Evolutionary conservation across 1,140 invertebrate species (phyloP), one percentile per base, ranked within the genome.

Genomic region (Ooceraea biroi): DNA sequence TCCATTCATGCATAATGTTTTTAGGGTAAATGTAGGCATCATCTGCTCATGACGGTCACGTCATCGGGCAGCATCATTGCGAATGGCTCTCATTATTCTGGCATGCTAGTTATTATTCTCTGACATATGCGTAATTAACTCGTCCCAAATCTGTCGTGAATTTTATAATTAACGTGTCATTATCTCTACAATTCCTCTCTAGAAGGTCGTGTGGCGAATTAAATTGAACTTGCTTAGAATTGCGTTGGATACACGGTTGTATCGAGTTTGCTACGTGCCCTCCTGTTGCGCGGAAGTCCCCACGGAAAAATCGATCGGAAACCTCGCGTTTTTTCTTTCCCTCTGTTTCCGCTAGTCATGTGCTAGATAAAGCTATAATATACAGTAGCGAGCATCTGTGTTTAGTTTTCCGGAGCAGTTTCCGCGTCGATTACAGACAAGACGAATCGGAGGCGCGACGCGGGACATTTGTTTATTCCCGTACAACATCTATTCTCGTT

Each of bases 361-460:
- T 11, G 4, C 46, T 25, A 19, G 63, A 78, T 78, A 69, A 57
- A 69, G 22, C 50, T 41, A 11, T 69, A 78, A 78, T 78, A 78
- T 61, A 84, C 36, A 19, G 22, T 41, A 46, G 55, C 50, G 50
- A 27, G 72, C 52, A 55, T 50, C 71, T 83, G 60, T 61, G 73
- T 65, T 78, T 66, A 84, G 63, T 77, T 84, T 78, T 68, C 52
- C 63, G 50, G 36, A 19, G 36, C 50, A 48, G 22, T 78, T 78
- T 44, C 50, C 63, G 36, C 63, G 63, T 78, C 76, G 76, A 78
- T 78, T 78, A 78, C 76, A 2, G 63, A 69, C 50, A 78, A 69
- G 76, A 78, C 63, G 63, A 78, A 78, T 78, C 63, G 76, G 76
- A 69, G 76, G 41, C 55, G 63, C 63, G 76, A 78, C 76, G 65